These are phyloP conservation scores for Nemotelus pantherinus DNA, from an alignment of 2,888 invertebrate genomes.

Conservation along the genomic window DNA sequence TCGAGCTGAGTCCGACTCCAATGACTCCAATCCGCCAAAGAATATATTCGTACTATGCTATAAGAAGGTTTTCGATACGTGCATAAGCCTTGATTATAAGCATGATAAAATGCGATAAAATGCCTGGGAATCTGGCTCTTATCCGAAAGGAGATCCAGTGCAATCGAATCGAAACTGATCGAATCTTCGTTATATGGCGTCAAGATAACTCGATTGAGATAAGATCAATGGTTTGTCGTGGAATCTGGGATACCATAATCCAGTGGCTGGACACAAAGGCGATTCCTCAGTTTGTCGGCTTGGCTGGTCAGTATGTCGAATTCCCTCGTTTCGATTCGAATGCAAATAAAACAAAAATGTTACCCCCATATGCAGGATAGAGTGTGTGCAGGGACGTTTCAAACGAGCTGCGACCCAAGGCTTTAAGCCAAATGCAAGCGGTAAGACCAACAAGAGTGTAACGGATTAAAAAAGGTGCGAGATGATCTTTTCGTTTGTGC, in stretches of 20 bases:
- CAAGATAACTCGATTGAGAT: slow-evolving; percentile 60
- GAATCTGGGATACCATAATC: slow-evolving; percentile 28
- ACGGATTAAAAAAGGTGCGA: slow-evolving; percentile 32
- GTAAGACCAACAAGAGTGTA: slow-evolving; percentile 9
- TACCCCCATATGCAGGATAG: neutral
- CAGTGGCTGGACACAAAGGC: slow-evolving; percentile 14
- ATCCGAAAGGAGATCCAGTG: slow-evolving; percentile 42
- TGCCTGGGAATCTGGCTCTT: slow-evolving; percentile 43
- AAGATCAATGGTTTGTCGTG: slow-evolving; percentile 62
- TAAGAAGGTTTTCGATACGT: slow-evolving; percentile 4
- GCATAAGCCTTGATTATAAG: slow-evolving; percentile 34
- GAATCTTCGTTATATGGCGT: slow-evolving; percentile 58
- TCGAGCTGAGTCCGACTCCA: neutral
- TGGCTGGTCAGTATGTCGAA: slow-evolving; percentile 26
- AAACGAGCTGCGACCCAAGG: slow-evolving; percentile 13
- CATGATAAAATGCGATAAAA: slow-evolving; percentile 43
- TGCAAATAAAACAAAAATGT: neutral
- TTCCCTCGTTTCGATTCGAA: neutral
- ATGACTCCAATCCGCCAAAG: neutral
- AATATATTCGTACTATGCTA: neutral
- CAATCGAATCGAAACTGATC: slow-evolving; percentile 42
- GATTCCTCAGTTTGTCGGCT: slow-evolving; percentile 14
- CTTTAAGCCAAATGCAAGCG: slow-evolving; percentile 15
- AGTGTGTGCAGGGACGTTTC: slow-evolving; percentile 1
- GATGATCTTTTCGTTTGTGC: neutral